These are phyloP conservation scores for Rhadina sibilatrix DNA, from an alignment of 2,113 vertebrate species.

Conservation along the genomic window DNA sequence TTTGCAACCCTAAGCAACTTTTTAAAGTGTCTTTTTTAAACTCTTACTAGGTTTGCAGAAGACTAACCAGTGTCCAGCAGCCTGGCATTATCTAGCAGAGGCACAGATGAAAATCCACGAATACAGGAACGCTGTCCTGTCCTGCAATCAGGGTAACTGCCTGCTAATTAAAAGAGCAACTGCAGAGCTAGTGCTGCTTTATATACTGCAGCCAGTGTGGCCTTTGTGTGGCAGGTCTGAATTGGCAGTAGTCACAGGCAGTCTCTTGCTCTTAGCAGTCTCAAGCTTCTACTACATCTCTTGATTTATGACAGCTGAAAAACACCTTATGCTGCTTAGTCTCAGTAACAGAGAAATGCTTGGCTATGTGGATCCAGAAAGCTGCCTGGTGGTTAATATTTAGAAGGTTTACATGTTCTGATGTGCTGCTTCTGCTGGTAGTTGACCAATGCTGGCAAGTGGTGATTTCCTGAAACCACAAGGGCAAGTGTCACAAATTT, in stretches of 20 bases:
- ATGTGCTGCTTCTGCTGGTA: background rate
- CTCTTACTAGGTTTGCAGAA: slow-evolving; percentile 79
- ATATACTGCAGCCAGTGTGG: background rate
- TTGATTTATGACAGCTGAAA: background rate
- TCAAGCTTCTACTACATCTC: background rate
- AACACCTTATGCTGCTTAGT: background rate
- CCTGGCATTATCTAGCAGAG: slow-evolving; percentile 83
- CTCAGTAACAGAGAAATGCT: background rate
- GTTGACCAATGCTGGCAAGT: background rate
- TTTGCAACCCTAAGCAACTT: background rate
- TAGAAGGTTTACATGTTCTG: background rate
- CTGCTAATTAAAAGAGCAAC: background rate
- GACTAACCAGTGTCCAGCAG: slow-evolving; percentile 69
- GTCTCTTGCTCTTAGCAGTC: background rate
- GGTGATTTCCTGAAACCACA: background rate
- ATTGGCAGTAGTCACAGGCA: background rate
- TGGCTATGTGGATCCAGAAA: background rate
- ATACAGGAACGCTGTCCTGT: slow-evolving; percentile 73
- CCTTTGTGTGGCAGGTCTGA: background rate
- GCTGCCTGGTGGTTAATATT: background rate
- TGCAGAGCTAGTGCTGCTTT: background rate
- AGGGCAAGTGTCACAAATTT: background rate
- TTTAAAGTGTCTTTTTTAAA: background rate
- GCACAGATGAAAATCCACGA: slow-evolving; percentile 85
- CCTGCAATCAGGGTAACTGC: slow-evolving; percentile 84